phyloP scores from a whole-genome alignment of 2,797 vertebrate species.

The Aeoliscus strigatus region DNA sequence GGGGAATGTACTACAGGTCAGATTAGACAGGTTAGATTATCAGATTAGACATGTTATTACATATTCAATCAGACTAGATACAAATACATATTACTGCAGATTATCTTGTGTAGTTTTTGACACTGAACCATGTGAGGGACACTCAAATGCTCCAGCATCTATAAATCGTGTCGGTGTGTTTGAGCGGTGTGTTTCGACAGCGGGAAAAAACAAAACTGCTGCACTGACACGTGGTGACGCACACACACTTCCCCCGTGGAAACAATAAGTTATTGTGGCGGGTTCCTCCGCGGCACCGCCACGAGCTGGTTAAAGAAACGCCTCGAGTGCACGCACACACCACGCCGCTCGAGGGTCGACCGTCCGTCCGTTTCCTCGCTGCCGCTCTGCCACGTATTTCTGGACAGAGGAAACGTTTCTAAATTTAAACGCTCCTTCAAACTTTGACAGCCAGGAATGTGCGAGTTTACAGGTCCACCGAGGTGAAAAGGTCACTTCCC shows the following conservation, averaged over 20 bases:
- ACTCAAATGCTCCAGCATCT: constrained; percentile 7
- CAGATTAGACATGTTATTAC: no score
- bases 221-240: constrained; percentile 62
- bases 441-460: background rate
- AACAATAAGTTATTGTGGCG: constrained; percentile 66
- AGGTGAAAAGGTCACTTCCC: constrained; percentile 30
- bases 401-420: constrained; percentile 52
- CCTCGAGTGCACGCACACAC: constrained; percentile 13
- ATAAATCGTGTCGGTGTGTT: constrained; percentile 14
- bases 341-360: constrained; percentile 8
- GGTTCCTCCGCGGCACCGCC: constrained; percentile 48
- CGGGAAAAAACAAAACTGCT: constrained; percentile 40
- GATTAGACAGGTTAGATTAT: no score
- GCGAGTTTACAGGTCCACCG: constrained; percentile 3
- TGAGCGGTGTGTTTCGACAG: constrained; percentile 1
- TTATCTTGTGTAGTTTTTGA: no score
- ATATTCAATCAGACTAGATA: no score
- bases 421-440: constrained; percentile 58
- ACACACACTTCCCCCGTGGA: constrained; percentile 66
- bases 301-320: constrained; percentile 42
- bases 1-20: no score
- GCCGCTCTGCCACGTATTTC: constrained; percentile 49
- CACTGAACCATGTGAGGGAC: no score
- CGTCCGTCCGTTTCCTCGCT: constrained; percentile 40
- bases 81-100: no score